A percentile compares a stretch with the other conserved stretches of the same genome.
phyloP scores from a whole-genome alignment of 1,140 invertebrate species.

The Idris sp. region DNA sequence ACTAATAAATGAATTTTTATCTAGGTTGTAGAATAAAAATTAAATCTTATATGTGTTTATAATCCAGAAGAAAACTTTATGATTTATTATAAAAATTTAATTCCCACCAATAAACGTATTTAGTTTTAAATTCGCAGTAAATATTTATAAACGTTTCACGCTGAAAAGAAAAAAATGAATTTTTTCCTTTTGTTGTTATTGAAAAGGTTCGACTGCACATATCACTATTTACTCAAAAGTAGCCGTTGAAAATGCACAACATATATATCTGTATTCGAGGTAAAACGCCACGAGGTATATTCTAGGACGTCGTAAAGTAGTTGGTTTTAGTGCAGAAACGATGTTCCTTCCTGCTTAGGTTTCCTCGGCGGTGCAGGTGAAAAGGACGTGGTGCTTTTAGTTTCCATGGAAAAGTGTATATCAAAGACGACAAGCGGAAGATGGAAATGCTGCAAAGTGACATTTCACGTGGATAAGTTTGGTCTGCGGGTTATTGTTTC shows the following conservation, averaged over 20 bases:
- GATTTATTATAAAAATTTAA: constrained; percentile 24
- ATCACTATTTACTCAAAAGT: constrained; percentile 55
- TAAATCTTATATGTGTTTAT: too few relatives aligned
- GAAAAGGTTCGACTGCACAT: constrained; percentile 31
- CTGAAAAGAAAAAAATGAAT: constrained; percentile 22
- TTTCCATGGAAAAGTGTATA: constrained; percentile 63
- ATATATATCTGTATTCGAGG: constrained; percentile 52
- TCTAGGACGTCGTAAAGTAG: constrained; percentile 66
- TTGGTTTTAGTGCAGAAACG: constrained; percentile 64
- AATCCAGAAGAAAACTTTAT: too few relatives aligned
- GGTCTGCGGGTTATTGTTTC: constrained; percentile 48
- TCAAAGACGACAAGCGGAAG: constrained; percentile 64
- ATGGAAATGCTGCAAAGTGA: constrained; percentile 60
- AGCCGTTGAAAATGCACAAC: constrained; percentile 25
- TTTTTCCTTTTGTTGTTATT: too few relatives aligned
- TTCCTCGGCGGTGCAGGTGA: constrained; percentile 53
- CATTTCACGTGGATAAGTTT: constrained; percentile 55
- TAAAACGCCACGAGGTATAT: constrained; percentile 61
- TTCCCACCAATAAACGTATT: constrained; percentile 21
- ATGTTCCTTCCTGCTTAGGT: constrained; percentile 62
- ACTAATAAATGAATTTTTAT: too few relatives aligned
- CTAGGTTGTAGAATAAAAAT: too few relatives aligned
- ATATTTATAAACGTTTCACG: constrained; percentile 20
- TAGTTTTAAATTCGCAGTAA: constrained; percentile 14
- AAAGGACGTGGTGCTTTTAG: constrained; percentile 62